A percentile compares a stretch with the other conserved stretches of the same genome.
Evolutionary conservation across 2,113 vertebrate genomes (phyloP).

Genomic region (Calidris pygmaea): DNA sequence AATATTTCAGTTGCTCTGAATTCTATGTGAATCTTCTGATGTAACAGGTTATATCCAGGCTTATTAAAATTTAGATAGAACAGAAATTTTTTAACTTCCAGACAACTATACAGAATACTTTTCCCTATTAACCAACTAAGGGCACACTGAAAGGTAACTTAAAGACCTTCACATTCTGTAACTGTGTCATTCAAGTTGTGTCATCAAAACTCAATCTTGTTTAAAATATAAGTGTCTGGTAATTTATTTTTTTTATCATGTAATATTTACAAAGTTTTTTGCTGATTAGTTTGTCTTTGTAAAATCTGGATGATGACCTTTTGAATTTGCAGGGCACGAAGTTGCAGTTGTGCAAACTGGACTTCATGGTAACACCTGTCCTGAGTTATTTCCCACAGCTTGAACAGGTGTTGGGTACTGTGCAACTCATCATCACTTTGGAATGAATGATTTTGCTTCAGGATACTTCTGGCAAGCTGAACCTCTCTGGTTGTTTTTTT

Average conservation of each 20-base stretch:
- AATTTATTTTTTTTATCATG: not conserved
- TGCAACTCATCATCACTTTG: not conserved
- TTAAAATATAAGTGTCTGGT: not conserved
- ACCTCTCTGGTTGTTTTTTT: not conserved
- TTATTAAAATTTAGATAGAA: not conserved
- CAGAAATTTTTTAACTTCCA: not conserved
- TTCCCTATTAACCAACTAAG: not conserved
- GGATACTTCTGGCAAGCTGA: not conserved
- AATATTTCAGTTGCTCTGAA: not conserved
- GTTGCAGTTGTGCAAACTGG: not conserved
- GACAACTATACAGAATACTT: not conserved
- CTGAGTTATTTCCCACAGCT: not conserved
- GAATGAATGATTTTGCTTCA: slow-evolving; percentile 8
- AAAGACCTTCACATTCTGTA: not conserved
- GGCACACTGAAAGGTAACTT: not conserved
- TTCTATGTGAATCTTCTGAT: not conserved
- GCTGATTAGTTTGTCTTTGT: not conserved
- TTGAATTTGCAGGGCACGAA: slow-evolving; percentile 1
- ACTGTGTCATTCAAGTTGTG: not conserved
- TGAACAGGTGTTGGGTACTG: slow-evolving; percentile 5
- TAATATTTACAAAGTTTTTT: not conserved
- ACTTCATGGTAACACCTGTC: not conserved
- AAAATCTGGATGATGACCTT: not conserved
- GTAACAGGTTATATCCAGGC: not conserved
- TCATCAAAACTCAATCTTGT: not conserved